Evolutionary conservation across 2,888 invertebrate genomes (phyloP), one percentile per base, ranked within the genome.

Genomic region (Seira sanloemensis): DNA sequence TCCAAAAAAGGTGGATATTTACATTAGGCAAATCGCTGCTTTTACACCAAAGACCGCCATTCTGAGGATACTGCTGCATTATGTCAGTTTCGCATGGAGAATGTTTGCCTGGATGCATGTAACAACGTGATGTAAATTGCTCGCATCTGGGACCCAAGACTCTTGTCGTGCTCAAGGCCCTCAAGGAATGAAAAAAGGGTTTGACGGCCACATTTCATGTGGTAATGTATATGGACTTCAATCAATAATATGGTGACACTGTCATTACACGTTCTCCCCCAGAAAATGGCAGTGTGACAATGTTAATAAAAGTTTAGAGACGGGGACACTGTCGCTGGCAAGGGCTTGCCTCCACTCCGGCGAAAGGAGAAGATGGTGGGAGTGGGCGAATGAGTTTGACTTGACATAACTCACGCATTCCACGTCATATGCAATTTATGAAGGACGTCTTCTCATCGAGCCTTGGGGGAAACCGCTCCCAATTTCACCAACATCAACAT

Each of bases 401-500:
- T 76, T 67, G 76, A 67, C 67, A 67, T 76, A 76, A 66, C 76
- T 66, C 54, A 76, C 67, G 67, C 76, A 76, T 67, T 46, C 19
- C 69, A 58, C 69, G 77, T 77, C 77, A 77, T 67, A 68, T 27
- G 12, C 67, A 76, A 67, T 77, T 77, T 69, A 26, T 50, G 54
- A 27, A 37, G 71, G 50, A 67, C 66, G 77, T 77, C 58, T 46
- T 19, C 23, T 23, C 18, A 46, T 50, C 50, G 58, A 68, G 77
- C 77, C 77, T 54, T 77, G 67, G 77, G 77, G 77, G 68, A 77
- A 50, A 68, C 50, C 12, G 66, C 46, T 68, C 68, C 77, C 77
- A 77, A 69, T 77, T 77, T 77, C 77, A 77, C 54, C 69, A 50
- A 18, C 50, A 50, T 50, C 50, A 50, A 50, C 50, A 50, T 50